Conservation (phyloP, 2,888 invertebrate species). For the Tyria jacobaeae region DNA sequence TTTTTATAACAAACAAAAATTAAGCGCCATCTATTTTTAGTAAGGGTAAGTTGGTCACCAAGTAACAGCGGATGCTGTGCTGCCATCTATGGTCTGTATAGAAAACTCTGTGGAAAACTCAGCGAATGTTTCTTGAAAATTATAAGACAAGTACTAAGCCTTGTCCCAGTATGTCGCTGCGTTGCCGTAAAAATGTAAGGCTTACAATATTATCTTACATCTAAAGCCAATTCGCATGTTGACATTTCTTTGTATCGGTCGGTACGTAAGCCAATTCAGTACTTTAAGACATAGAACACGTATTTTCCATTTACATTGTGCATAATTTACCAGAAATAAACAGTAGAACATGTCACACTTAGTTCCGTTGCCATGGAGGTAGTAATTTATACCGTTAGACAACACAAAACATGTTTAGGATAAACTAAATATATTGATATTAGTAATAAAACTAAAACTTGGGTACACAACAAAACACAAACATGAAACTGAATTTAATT, state of each 20-base stretch:
- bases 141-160: conserved; percentile 18
- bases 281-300: conserved; percentile 35
- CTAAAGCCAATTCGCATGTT: conserved; percentile 21
- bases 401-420: too few relatives aligned
- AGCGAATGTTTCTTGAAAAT: conserved; percentile 9
- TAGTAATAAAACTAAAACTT: not conserved
- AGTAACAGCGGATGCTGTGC: conserved; percentile 13
- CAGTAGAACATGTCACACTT: conserved; percentile 5
- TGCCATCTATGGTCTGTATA: conserved; percentile 37
- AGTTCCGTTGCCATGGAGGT: not conserved
- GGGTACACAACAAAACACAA: not conserved
- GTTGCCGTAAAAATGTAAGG: not conserved
- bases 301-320: conserved; percentile 36
- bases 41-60: conserved; percentile 6
- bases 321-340: conserved; percentile 29
- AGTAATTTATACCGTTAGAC: not conserved
- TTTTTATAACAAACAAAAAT: not conserved
- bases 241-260: conserved; percentile 20
- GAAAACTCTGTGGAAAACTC: conserved; percentile 23
- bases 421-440: not conserved
- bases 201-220: conserved; percentile 19
- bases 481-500: not conserved
- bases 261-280: conserved; percentile 23
- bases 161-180: conserved; percentile 33
- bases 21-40: conserved; percentile 39